These are phyloP conservation scores for Pollenia angustigena DNA, from an alignment of 2,888 invertebrate genomes.

Conservation along the genomic window DNA sequence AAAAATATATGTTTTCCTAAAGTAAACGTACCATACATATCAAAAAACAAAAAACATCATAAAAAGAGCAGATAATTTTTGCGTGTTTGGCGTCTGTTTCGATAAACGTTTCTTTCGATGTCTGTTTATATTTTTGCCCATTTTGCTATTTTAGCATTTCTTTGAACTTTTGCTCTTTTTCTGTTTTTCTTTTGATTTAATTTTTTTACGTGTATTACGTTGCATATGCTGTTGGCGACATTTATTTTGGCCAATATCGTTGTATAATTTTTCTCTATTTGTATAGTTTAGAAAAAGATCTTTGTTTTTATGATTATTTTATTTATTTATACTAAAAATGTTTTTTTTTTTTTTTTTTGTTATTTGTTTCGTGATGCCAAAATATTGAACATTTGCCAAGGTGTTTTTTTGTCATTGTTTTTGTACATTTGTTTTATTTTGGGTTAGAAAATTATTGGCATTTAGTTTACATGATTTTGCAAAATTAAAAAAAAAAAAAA, in stretches of 20 bases:
- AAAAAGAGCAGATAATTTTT: constrained; percentile 43
- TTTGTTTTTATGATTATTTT: constrained; percentile 28
- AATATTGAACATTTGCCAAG: constrained; percentile 69
- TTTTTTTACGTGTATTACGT: constrained; percentile 37
- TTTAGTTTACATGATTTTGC: constrained; percentile 60
- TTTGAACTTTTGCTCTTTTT: constrained; percentile 64
- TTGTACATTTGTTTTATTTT: constrained; percentile 52
- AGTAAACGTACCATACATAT: neutral
- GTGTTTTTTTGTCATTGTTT: constrained; percentile 39
- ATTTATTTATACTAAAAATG: constrained; percentile 43
- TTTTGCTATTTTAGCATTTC: constrained; percentile 29
- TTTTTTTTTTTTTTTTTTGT: constrained; percentile 17
- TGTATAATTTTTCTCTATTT: constrained; percentile 18
- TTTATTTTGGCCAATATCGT: constrained; percentile 61
- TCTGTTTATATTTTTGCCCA: constrained; percentile 25
- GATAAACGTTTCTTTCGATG: constrained; percentile 34
- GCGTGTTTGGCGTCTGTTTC: constrained; percentile 54
- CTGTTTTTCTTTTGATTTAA: neutral
- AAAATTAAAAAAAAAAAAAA: constrained; percentile 38
- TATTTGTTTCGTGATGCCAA: constrained; percentile 50
- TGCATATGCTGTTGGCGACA: constrained; percentile 61
- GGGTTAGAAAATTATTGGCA: constrained; percentile 63
- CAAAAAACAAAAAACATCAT: constrained; percentile 10
- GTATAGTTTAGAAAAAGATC: constrained; percentile 28
- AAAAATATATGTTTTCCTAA: neutral